phyloP scores from a whole-genome alignment of 2,888 invertebrate genomes.

The Orthonychiurus folsomi region DNA sequence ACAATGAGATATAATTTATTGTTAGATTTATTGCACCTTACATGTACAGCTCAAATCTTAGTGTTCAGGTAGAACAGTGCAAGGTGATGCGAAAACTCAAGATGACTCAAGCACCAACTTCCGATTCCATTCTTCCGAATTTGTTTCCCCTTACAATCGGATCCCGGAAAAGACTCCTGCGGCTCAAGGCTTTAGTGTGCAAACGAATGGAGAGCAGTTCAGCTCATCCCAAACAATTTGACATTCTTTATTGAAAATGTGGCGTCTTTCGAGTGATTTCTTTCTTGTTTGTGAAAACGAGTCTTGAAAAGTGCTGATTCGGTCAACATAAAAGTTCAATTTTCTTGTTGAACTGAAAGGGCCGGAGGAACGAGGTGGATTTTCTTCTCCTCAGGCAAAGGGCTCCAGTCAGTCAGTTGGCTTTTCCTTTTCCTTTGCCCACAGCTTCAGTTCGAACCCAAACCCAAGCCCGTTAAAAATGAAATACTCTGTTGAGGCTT shows the following conservation, averaged over 20 bases:
- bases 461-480: background rate
- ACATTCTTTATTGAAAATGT: background rate
- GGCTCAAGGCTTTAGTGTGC: background rate
- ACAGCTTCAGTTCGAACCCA: background rate
- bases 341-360: background rate
- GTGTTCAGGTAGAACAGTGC: no score
- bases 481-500: background rate
- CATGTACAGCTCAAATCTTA: no score
- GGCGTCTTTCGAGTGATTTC: background rate
- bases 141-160: no score
- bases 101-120: background rate
- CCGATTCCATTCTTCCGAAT: no score
- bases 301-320: background rate
- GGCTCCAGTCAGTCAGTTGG: no score
- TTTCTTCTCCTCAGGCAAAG: background rate
- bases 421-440: no score
- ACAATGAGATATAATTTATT: no score
- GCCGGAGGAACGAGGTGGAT: background rate
- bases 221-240: background rate
- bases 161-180: background rate
- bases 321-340: background rate
- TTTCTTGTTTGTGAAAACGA: constrained; percentile 7
- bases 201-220: no score
- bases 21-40: no score
- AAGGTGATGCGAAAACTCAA: background rate